phyloP scores from a whole-genome alignment of 2,888 invertebrate genomes.

The Aromia moschata region DNA sequence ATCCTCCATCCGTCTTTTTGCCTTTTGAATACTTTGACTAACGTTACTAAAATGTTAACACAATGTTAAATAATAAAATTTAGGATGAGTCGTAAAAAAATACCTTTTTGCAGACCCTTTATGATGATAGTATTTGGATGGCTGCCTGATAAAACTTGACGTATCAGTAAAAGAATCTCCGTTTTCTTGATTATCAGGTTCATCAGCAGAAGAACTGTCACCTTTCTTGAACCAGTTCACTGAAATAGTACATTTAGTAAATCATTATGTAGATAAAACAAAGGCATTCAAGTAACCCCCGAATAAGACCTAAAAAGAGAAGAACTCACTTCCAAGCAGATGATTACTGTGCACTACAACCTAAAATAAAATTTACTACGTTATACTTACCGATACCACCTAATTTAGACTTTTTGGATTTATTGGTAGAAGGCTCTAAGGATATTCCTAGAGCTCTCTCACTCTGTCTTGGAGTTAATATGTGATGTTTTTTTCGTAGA shows the following conservation, averaged over 20 bases:
- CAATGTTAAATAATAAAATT: background rate
- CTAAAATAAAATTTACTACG: too few species aligned
- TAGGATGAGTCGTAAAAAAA: background rate
- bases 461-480: slow-evolving; percentile 85
- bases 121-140: slow-evolving; percentile 63
- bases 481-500: slow-evolving; percentile 76
- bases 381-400: slow-evolving; percentile 78
- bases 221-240: slow-evolving; percentile 71
- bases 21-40: slow-evolving; percentile 78
- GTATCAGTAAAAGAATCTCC: slow-evolving; percentile 61
- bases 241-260: slow-evolving; percentile 48
- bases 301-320: too few species aligned
- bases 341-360: too few species aligned
- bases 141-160: slow-evolving; percentile 62
- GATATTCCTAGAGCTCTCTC: slow-evolving; percentile 76
- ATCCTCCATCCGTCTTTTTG: slow-evolving; percentile 89
- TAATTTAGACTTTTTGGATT: slow-evolving; percentile 69
- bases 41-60: slow-evolving; percentile 63
- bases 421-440: slow-evolving; percentile 63
- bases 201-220: slow-evolving; percentile 63
- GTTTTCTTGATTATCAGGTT: slow-evolving; percentile 66
- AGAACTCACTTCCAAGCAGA: too few species aligned
- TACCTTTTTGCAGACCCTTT: slow-evolving; percentile 51
- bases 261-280: too few species aligned
- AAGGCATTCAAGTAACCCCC: too few species aligned